These are phyloP conservation scores for Thunnus maccoyii DNA, from an alignment of 2,113 vertebrate genomes.

Conservation along the genomic window DNA sequence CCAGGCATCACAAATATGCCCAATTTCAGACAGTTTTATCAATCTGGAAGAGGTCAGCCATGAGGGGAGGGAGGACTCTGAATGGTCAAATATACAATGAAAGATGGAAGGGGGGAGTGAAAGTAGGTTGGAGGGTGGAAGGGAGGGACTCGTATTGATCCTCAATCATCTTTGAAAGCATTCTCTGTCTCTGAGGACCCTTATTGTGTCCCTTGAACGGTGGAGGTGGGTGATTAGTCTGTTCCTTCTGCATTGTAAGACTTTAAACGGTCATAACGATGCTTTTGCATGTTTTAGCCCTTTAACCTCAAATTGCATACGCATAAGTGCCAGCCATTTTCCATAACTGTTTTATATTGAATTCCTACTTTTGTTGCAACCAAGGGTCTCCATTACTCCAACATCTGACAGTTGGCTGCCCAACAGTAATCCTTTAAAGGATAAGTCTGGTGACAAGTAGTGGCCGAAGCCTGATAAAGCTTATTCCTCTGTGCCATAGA, in stretches of 20 bases:
- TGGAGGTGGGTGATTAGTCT: conserved; percentile 12
- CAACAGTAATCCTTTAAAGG: not conserved
- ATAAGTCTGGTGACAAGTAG: not conserved
- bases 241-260: conserved; percentile 15
- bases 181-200: conserved; percentile 26
- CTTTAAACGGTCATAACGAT: conserved; percentile 5
- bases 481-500: too few relatives aligned
- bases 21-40: conserved; percentile 9
- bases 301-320: not conserved
- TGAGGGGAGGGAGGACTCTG: not conserved
- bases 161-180: conserved; percentile 57
- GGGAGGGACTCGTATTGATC: conserved; percentile 52
- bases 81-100: conserved; percentile 39
- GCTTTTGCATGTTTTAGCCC: not conserved
- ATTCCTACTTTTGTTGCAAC: not conserved
- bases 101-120: conserved; percentile 27
- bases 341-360: not conserved
- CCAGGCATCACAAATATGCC: conserved; percentile 7
- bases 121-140: conserved; percentile 16
- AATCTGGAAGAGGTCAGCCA: conserved; percentile 36
- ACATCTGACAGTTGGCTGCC: not conserved
- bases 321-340: not conserved
- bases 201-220: conserved; percentile 17
- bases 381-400: not conserved
- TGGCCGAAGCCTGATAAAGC: too few relatives aligned